Evolutionary conservation across 1,140 invertebrate species (phyloP).

Genomic region (Listronotus oregonensis): DNA sequence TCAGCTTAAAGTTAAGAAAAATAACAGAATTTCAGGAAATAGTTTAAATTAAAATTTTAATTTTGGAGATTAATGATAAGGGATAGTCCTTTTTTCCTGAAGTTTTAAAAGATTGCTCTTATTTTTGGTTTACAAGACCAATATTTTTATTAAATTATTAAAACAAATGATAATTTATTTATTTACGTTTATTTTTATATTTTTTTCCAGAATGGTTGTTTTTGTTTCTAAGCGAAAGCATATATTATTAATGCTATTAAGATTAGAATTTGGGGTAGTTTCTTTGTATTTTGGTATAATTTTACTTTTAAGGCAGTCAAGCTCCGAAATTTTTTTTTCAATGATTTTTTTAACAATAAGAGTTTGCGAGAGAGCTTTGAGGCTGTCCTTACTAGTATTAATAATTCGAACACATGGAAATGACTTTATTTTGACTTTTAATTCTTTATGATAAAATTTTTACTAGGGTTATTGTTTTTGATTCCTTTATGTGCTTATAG

Average conservation of each 20-base stretch:
- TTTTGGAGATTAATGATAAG: conserved; percentile 61
- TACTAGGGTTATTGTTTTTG: conserved; percentile 52
- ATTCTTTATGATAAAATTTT: conserved; percentile 62
- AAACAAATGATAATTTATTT: conserved; percentile 49
- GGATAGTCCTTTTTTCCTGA: conserved; percentile 58
- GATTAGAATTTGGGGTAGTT: conserved; percentile 63
- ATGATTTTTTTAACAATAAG: conserved; percentile 65
- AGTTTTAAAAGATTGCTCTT: conserved; percentile 60
- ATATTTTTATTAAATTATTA: conserved; percentile 65
- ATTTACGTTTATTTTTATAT: conserved; percentile 52
- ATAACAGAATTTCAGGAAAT: conserved; percentile 54
- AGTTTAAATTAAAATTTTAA: conserved; percentile 53
- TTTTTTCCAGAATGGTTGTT: conserved; percentile 55
- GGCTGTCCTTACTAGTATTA: conserved; percentile 62
- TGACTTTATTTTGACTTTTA: conserved; percentile 62
- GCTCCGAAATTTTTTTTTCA: conserved; percentile 60
- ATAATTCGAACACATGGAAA: conserved; percentile 63
- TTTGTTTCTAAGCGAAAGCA: conserved; percentile 61
- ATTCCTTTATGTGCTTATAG: no score
- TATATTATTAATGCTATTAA: conserved; percentile 60
- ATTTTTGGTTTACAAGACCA: conserved; percentile 65
- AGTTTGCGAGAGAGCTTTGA: conserved; percentile 61
- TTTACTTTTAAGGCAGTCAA: conserved; percentile 58
- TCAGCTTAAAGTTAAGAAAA: conserved; percentile 51
- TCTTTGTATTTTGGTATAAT: conserved; percentile 57